Conservation (phyloP, 2,113 vertebrate genomes). For the Noturus placidus region DNA sequence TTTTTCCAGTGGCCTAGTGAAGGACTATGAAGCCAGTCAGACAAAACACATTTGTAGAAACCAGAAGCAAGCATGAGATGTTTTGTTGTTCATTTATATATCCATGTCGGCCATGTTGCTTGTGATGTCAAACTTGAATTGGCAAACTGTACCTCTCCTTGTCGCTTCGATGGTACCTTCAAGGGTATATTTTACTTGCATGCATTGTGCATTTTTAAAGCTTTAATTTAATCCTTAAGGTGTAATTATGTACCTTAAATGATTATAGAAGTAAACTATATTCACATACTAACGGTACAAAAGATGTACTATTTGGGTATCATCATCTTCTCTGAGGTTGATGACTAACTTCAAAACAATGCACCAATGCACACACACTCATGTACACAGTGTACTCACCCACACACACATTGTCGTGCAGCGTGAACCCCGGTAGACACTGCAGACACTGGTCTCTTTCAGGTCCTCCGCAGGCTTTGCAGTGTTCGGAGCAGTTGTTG, state of each 20-base stretch:
- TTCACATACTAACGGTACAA: background rate
- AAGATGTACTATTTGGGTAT: background rate
- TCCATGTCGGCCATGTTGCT: background rate
- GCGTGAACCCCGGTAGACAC: constrained; percentile 84
- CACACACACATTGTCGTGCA: constrained; percentile 85
- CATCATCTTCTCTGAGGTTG: background rate
- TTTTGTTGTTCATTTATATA: background rate
- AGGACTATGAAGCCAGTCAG: background rate
- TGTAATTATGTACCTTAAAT: constrained; percentile 3
- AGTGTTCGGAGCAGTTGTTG: constrained; percentile 67
- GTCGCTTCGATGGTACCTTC: background rate
- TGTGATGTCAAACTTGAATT: background rate
- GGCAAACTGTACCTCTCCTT: background rate
- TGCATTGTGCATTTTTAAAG: background rate
- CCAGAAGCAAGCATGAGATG: background rate
- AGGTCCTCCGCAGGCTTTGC: constrained; percentile 80
- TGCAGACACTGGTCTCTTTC: constrained; percentile 81
- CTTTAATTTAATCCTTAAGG: background rate
- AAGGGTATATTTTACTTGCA: background rate
- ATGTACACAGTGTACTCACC: constrained; percentile 71
- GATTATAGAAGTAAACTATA: background rate
- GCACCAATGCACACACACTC: background rate
- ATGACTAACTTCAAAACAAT: background rate
- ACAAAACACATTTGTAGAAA: background rate
- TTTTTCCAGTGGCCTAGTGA: background rate